Evolutionary conservation across 2,113 vertebrate species (phyloP), one percentile per base, ranked within the genome.

Genomic region (Rafetus swinhoei): DNA sequence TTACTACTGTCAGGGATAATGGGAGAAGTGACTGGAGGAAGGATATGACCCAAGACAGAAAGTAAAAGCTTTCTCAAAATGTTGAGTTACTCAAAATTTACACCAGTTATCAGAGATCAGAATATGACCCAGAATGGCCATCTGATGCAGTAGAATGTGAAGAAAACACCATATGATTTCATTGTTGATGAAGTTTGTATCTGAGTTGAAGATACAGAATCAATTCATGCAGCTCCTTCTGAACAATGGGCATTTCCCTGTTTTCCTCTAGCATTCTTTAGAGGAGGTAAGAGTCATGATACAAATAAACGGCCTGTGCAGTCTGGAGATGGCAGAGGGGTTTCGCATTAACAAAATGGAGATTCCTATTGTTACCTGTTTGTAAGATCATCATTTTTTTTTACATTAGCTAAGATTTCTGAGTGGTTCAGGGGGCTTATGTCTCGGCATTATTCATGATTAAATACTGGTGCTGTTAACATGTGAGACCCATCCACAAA

Each of bases 251-350:
- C 27, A 79, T 25, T 88, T 82, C 55, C 22, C 56, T 91, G 60
- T 86, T 92, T 13, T 50, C 27, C 77, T 94, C 79, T 74, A n/a
- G 80, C 84, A 21, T 45, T 91, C 84, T 86, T 72, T 35, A 93
- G 55, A 90, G 56, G 60, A 39, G 77, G 18, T 81, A 27, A 72
- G 56, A 74, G 54, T 0, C 35, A 12, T n/a, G 65, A 82, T 6
- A 15, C 45, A 89, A 54, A 55, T 57, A 2, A 35, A 69, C 80
- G 50, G 25, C 84, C 76, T 79, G 27, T 56, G 25, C 0, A 1
- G 15, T 85, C 69, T 88, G 52, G 18, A 16, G 29, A 94, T 83
- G 69, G 53, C 85, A 72, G 54, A 85, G 55, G 19, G 50, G 35
- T 88, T 96, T 88, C 22, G 50, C 29, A 77, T 50, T 22, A 72